Evolutionary conservation across 2,888 invertebrate genomes (phyloP), one percentile per base, ranked within the genome.

Genomic region (Phytoseiulus persimilis): DNA sequence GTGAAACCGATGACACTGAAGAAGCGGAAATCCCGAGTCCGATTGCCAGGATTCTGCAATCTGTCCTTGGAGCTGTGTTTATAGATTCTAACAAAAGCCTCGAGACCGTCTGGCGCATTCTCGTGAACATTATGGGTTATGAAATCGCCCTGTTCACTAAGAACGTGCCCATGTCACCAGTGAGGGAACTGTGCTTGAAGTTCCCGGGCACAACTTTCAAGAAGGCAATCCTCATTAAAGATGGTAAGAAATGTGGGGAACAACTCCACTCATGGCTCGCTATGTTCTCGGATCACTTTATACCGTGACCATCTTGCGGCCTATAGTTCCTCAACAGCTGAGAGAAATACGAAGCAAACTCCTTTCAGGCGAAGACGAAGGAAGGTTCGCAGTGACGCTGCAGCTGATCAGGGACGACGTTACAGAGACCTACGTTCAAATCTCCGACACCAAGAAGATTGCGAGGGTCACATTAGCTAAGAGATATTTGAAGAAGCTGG

Each of bases 41-140:
- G 0, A 94, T 99, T 39, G 98, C 98, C 23, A 98, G 99, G 93
- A 93, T 98, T 83, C 96, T 98, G 92, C 99, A 99, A 93, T 95
- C 98, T 0, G 92, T 97, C 0, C 95, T 96, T 31, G 98, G 97
- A 0, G 98, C 98, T 0, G 95, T 97, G n/a, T 97, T 94, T 93
- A 93, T 98, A 87, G 98, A 98, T 93, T 94, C 95, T 91, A 95
- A 95, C 39, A 95, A 96, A 92, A 93, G 95, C 92, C 92, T 97
- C 31, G 92, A 94, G 5, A 92, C 92, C 0, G 95, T 96, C n/a
- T 98, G 96, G 98, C 93, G 93, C 46, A 95, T 98, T 28, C 32
- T 87, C 87, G 87, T 87, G 1, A 87, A 33, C 9, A 87, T 87
- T 23, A 87, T 87, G 87, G 87, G 87, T 28, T 87, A 87, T n/a